Conservation (phyloP, 2,113 vertebrate genomes). For the Gymnogyps californianus region DNA sequence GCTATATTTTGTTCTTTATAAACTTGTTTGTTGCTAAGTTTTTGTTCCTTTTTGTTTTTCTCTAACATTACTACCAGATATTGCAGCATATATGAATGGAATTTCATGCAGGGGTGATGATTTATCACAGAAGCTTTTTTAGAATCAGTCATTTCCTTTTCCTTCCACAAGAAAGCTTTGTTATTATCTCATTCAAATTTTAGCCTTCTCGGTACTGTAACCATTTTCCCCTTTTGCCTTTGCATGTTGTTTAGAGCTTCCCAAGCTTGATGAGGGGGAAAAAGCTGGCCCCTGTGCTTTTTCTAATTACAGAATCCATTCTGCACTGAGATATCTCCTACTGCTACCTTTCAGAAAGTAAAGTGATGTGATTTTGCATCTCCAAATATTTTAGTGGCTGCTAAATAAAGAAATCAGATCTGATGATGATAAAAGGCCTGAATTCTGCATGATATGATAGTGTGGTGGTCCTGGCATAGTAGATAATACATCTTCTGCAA, state of each 20-base stretch:
- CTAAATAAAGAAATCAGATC: not conserved
- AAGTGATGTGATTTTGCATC: not conserved
- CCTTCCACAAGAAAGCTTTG: slow-evolving; percentile 46
- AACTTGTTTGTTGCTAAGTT: not conserved
- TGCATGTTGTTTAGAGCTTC: slow-evolving; percentile 30
- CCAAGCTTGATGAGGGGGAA: not conserved
- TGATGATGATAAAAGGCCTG: not conserved
- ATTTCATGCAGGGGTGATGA: slow-evolving; percentile 16
- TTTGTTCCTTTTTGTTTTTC: not conserved
- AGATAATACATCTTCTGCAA: not conserved
- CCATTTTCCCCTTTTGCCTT: slow-evolving; percentile 8
- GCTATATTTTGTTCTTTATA: not conserved
- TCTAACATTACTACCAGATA: not conserved
- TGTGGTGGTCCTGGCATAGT: not conserved
- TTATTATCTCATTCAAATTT: slow-evolving; percentile 37
- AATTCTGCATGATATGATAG: not conserved
- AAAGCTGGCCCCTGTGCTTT: not conserved
- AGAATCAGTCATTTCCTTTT: slow-evolving; percentile 55
- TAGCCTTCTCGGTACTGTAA: not conserved
- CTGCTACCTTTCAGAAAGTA: not conserved
- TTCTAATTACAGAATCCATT: not conserved
- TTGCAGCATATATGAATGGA: not conserved
- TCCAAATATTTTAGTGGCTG: not conserved
- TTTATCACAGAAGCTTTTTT: slow-evolving; percentile 38
- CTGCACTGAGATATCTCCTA: not conserved